Base-by-base conservation (phyloP, 1,140 invertebrate species). In the Zelostemma sp. region DNA sequence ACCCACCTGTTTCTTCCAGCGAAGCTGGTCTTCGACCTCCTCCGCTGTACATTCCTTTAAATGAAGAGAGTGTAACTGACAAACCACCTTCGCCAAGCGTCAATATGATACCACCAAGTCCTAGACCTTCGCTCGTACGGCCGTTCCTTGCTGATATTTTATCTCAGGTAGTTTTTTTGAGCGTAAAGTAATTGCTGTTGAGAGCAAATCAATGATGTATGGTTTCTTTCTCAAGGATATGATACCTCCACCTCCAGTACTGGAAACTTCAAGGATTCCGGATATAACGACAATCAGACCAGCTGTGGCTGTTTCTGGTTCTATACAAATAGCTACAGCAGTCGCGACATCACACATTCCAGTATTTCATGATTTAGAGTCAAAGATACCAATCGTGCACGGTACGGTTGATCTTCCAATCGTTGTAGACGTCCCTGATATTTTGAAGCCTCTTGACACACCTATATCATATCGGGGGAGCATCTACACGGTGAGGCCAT, bases 251-350 rank as follows among this genome's bases (percentile, higher is more conserved):
- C 75, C 78, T 3, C 55, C 66, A 6, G 56, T 72, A 11, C 45
- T 78, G 1, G 77, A 78, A 56, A 80, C 79, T 14, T 77, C 77
- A 0, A 73, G 75, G 11, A 62, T 74, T 5, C 60, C 77, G 6
- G 78, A 80, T 60, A 73, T 83, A 6, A 72, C 76, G 1, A 80
- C 80, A 0, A 69, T 80, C 3, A 75, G 79, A 59, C 80, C 80
- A 57, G 68, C 77, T 9, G 72, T 84, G 3, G 77, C 77, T 0
- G 77, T 84, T n/a, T 81, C 82, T 3, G 82, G 82, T 17, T 85
- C 83, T 0, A 85, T 85, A 38, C 82, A 85, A 61, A 86, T 85
- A 60, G 83, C 78, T 0, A 83, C 84, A n/a, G 82, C 82, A 1
- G 78, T 84, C 1, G 79, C 82, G 15, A 85, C 79, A 8, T 85